These are phyloP conservation scores for Speoplatyrhinus poulsoni DNA, from an alignment of 2,113 vertebrate species.

Conservation along the genomic window DNA sequence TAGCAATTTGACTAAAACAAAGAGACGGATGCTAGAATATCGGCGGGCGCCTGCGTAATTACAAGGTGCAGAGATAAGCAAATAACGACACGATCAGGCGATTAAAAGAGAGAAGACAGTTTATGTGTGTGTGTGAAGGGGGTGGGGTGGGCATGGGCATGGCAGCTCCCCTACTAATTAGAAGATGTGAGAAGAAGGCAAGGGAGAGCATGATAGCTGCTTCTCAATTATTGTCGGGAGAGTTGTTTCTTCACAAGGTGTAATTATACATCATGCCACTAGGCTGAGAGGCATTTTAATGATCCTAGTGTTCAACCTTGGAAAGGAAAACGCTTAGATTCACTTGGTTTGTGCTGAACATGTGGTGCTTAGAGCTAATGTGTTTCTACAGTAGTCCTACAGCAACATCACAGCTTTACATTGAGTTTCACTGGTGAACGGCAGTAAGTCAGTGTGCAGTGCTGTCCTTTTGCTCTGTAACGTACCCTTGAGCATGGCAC, in stretches of 20 bases:
- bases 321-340: too few species aligned
- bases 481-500: too few species aligned
- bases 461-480: not conserved
- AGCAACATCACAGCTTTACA: too few species aligned
- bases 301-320: too few species aligned
- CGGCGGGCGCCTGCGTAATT: conserved; percentile 65
- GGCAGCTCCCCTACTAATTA: conserved; percentile 47
- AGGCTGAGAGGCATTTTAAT: not conserved
- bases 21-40: conserved; percentile 56
- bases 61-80: conserved; percentile 61
- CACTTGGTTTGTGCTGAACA: too few species aligned
- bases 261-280: not conserved
- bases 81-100: conserved; percentile 51
- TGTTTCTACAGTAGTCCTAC: too few species aligned
- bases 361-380: too few species aligned
- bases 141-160: conserved; percentile 2
- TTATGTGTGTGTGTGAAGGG: too few species aligned
- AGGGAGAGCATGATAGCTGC: not conserved
- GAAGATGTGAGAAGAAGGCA: conserved; percentile 31
- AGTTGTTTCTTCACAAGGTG: not conserved
- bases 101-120: conserved; percentile 34
- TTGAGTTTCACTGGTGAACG: too few species aligned
- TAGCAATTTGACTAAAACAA: conserved; percentile 69
- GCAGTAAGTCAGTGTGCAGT: not conserved
- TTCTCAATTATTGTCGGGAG: not conserved